These are phyloP conservation scores for Indri indri DNA, from an alignment of 2,113 vertebrate species.

Conservation along the genomic window DNA sequence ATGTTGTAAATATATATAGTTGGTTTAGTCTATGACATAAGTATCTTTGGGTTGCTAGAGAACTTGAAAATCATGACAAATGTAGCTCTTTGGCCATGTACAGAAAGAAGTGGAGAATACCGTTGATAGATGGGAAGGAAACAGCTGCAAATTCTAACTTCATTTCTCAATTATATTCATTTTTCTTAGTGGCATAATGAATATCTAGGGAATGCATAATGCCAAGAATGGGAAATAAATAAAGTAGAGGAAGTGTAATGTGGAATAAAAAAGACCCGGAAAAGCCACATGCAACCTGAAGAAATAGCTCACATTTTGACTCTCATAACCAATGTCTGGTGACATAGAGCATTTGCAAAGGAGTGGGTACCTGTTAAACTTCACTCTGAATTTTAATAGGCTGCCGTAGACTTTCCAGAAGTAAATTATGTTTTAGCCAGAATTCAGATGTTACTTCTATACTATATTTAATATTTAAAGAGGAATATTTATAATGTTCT, in stretches of 20 bases:
- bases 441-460: background rate
- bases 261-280: background rate
- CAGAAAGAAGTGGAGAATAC: background rate
- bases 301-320: conserved; percentile 11
- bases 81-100: conserved; percentile 26
- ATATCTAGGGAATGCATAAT: conserved; percentile 50
- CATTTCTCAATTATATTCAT: conserved; percentile 67
- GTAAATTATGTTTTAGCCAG: background rate
- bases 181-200: conserved; percentile 53
- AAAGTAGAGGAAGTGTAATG: background rate
- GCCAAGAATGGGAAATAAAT: conserved; percentile 60
- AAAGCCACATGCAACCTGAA: background rate
- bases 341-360: background rate
- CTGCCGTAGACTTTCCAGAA: background rate
- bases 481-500: background rate
- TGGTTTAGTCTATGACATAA: background rate
- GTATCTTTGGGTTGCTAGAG: background rate
- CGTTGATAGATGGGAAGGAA: conserved; percentile 43
- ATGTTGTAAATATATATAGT: background rate
- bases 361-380: background rate
- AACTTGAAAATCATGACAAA: conserved; percentile 11
- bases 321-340: background rate
- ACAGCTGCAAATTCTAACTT: conserved; percentile 57
- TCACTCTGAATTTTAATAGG: background rate
- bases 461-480: background rate